These are phyloP conservation scores for Cerastis rubricosa DNA, from an alignment of 2,888 invertebrate genomes.

Conservation along the genomic window DNA sequence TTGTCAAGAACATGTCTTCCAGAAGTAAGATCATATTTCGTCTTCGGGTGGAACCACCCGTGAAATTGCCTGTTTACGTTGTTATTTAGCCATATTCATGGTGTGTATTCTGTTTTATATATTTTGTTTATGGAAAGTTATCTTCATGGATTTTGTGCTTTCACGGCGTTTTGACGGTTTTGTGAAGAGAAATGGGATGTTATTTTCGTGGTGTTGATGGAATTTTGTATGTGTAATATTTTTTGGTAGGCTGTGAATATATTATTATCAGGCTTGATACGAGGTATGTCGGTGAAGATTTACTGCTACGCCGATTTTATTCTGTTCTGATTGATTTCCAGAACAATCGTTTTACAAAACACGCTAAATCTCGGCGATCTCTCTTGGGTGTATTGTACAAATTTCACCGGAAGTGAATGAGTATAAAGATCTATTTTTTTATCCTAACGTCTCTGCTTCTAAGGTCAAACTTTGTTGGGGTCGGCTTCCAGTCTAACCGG, in stretches of 20 bases:
- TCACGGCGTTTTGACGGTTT: conserved; percentile 29
- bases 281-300: background rate
- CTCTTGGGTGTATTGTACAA: too few species aligned
- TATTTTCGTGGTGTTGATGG: conserved; percentile 21
- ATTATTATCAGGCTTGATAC: background rate
- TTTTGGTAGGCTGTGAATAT: conserved; percentile 13
- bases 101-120: conserved; percentile 43
- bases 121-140: conserved; percentile 55
- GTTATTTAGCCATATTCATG: conserved; percentile 58
- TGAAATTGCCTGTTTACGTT: conserved; percentile 56
- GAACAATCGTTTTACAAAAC: too few species aligned
- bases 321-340: background rate
- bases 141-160: conserved; percentile 40
- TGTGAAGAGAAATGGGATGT: conserved; percentile 38
- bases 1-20: conserved; percentile 63
- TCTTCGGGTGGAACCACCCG: conserved; percentile 46
- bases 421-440: too few species aligned
- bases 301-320: too few species aligned
- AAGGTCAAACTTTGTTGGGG: too few species aligned
- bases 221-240: conserved; percentile 20
- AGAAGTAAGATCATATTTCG: conserved; percentile 64
- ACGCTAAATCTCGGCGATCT: too few species aligned
- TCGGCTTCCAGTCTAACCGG: too few species aligned
- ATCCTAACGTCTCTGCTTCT: too few species aligned
- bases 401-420: too few species aligned